Evolutionary conservation across 2,888 invertebrate genomes (phyloP), one percentile per base, ranked within the genome.

Genomic region (Leptinotarsa juncta): DNA sequence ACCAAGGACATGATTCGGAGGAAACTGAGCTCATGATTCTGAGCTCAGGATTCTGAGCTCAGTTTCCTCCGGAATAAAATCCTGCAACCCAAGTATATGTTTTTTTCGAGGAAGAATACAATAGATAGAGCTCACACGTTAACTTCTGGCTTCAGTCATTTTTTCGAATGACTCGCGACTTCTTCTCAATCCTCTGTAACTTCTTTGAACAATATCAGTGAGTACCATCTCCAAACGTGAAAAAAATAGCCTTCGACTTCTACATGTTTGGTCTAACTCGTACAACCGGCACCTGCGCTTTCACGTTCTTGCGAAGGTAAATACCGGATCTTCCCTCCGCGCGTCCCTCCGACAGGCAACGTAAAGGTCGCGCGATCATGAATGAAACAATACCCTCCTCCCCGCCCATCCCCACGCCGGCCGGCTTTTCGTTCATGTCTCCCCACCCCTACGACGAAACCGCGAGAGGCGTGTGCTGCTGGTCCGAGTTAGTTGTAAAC

Each of bases 341-440:
- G 65, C 67, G 72, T 77, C 78, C 76, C 76, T 66, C 74, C 70
- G 65, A 18, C 57, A 67, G 68, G 77, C 55, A 20, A 50, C 77
- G 80, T 79, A 81, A 85, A 86, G 85, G 85, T 85, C 86, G 84
- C 82, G 83, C 83, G 85, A 87, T 87, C 87, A 88, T 88, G 88
- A 88, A 88, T 88, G 88, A 88, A 87, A 89, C 88, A 88, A 88
- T 89, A 88, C 89, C 89, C 89, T 89, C 89, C 89, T 88, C 86
- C 83, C 85, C 85, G 81, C 83, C 87, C 85, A 72, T 55, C 60
- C 83, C 83, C 85, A 60, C 72, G 73, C 78, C 76, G 79, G 71
- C 69, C 73, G 77, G 77, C 77, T 77, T 80, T 83, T 84, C 86
- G 85, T 86, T 86, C 86, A 86, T 85, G 81, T 79, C 81, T 82